Percentiles rank a stretch among this genome's conserved stretches.
phyloP scores from a whole-genome alignment of 2,888 invertebrate species.

The Eristalis pertinax region DNA sequence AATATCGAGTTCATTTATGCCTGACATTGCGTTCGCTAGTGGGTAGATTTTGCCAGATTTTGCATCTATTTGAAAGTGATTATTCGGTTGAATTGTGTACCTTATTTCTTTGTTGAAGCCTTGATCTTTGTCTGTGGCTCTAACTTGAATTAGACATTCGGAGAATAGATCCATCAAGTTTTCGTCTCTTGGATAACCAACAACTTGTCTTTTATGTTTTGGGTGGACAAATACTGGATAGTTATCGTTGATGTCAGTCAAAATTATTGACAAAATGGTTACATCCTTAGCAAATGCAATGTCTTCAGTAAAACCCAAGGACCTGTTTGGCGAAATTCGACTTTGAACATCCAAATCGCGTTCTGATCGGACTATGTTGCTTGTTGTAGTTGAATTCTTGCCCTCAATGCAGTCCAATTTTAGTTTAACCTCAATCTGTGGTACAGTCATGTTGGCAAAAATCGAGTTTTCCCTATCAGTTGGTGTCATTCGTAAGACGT shows the following conservation, averaged over 20 bases:
- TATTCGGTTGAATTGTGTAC: constrained; percentile 73
- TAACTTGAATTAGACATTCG: constrained; percentile 73
- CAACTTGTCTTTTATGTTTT: constrained; percentile 27
- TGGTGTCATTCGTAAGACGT: constrained; percentile 73
- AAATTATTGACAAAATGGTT: constrained; percentile 73
- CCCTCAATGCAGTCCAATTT: constrained; percentile 66
- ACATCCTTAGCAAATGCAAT: constrained; percentile 73
- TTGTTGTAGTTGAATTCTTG: neutral
- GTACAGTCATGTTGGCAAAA: constrained; percentile 72
- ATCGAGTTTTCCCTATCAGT: constrained; percentile 74
- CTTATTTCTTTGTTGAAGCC: constrained; percentile 74
- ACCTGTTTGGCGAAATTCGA: constrained; percentile 4
- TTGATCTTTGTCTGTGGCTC: constrained; percentile 74
- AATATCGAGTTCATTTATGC: constrained; percentile 61
- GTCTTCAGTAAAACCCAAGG: constrained; percentile 65
- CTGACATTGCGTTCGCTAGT: constrained; percentile 59
- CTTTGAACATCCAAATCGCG: neutral
- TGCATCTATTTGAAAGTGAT: constrained; percentile 74
- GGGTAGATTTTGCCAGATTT: constrained; percentile 75
- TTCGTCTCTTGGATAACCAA: constrained; percentile 75
- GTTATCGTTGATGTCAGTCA: constrained; percentile 77
- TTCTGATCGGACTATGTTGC: neutral
- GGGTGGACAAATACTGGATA: constrained; percentile 74
- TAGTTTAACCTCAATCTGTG: constrained; percentile 74
- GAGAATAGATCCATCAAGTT: constrained; percentile 73